Evolutionary conservation across 2,113 vertebrate genomes (phyloP).

Genomic region (Sebastes fasciatus): DNA sequence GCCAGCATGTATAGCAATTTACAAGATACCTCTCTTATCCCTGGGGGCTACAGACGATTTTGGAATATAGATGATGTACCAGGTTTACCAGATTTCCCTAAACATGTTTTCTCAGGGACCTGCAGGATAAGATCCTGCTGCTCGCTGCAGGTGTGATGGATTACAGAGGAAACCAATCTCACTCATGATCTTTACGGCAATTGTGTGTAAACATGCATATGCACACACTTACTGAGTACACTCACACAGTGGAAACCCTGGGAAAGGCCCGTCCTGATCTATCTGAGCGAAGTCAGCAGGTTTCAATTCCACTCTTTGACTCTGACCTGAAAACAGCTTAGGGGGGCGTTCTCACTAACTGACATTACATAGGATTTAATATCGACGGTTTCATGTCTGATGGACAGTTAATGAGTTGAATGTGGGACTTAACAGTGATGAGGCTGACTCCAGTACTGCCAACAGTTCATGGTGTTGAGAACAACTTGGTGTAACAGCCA

Average conservation of each 20-base stretch:
- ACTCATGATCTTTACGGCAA: not conserved
- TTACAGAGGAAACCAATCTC: not conserved
- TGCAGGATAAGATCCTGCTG: not conserved
- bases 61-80: not conserved
- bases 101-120: not conserved
- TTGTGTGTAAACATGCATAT: not conserved
- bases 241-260: not conserved
- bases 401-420: not conserved
- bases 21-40: not conserved
- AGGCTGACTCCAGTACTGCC: not conserved
- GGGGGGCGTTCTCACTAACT: not conserved
- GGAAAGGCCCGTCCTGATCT: constrained; percentile 18
- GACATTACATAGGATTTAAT: not conserved
- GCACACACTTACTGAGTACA: not conserved
- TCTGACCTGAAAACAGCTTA: constrained; percentile 12
- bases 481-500: not conserved
- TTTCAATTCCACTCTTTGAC: not conserved
- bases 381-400: not conserved
- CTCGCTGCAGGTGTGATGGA: constrained; percentile 13
- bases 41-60: not conserved
- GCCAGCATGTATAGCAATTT: not conserved
- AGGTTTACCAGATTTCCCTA: not conserved
- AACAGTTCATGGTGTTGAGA: not conserved
- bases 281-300: constrained; percentile 21
- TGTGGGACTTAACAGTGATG: not conserved